Evolutionary conservation across 2,113 vertebrate genomes (phyloP).

Genomic region (Perca fluviatilis): DNA sequence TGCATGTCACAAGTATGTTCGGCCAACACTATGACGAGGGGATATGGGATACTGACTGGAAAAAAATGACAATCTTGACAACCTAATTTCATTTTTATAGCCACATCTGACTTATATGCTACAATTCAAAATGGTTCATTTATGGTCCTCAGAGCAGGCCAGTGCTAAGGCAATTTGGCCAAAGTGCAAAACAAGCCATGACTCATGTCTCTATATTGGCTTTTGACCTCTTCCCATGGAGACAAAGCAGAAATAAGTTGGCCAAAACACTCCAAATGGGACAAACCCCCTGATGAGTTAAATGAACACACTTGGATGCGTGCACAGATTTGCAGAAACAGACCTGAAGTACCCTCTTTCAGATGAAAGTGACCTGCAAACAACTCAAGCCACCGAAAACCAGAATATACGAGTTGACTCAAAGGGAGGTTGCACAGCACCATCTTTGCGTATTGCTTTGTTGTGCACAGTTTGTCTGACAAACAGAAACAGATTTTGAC

Average conservation of each 20-base stretch:
- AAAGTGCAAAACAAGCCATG: slow-evolving; percentile 56
- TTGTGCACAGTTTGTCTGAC: not conserved
- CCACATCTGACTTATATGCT: not conserved
- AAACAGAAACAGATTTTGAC: slow-evolving; percentile 3
- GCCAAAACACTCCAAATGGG: slow-evolving; percentile 67
- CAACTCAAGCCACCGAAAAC: slow-evolving; percentile 20
- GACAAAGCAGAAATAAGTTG: slow-evolving; percentile 58
- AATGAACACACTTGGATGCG: slow-evolving; percentile 42
- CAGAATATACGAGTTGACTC: not conserved
- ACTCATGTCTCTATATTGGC: slow-evolving; percentile 60
- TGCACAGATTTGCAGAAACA: slow-evolving; percentile 42
- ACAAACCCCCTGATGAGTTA: slow-evolving; percentile 60
- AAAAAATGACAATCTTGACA: not conserved
- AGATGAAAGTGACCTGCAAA: slow-evolving; percentile 21
- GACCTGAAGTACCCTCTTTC: slow-evolving; percentile 52
- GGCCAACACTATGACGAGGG: not conserved
- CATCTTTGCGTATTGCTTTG: not conserved
- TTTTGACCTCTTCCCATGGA: slow-evolving; percentile 64
- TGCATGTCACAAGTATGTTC: not conserved
- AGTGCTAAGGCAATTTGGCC: slow-evolving; percentile 40
- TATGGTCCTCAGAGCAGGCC: slow-evolving; percentile 10
- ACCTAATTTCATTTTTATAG: not conserved
- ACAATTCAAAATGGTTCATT: not conserved
- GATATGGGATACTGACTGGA: not conserved
- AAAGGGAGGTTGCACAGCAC: not conserved